Conservation (phyloP, 2,113 vertebrate genomes). For the Sylvietta virens region DNA sequence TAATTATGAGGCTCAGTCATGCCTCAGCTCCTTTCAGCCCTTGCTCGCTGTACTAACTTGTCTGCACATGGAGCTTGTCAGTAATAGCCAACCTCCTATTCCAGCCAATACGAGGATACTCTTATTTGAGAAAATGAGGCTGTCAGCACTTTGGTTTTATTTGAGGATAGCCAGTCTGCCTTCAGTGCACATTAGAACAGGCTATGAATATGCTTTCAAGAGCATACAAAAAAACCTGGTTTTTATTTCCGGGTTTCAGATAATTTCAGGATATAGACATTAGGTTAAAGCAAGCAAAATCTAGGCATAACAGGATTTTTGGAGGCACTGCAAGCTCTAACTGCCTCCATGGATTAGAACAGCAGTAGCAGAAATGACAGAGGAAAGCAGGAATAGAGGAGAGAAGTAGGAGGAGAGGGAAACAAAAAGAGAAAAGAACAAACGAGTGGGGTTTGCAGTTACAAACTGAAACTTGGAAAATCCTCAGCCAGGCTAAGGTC, state of each 20-base stretch:
- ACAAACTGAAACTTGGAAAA: background rate
- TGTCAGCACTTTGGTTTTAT: conserved; percentile 46
- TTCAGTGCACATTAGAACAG: background rate
- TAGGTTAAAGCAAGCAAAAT: background rate
- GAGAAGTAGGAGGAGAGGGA: background rate
- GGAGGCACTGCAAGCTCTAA: background rate
- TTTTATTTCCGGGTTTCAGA: background rate
- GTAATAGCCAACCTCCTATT: background rate
- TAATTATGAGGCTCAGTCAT: conserved; percentile 42
- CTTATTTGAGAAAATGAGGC: background rate
- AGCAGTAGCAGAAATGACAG: background rate
- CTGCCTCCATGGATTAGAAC: background rate
- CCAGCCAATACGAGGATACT: background rate
- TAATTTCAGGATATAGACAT: background rate
- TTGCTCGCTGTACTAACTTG: conserved; percentile 25
- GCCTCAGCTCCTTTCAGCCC: background rate
- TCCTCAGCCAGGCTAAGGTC: background rate
- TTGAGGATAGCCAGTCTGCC: background rate
- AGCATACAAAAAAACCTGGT: background rate
- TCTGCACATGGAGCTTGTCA: background rate
- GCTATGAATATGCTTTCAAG: background rate
- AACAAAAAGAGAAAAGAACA: background rate
- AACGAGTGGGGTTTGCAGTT: background rate
- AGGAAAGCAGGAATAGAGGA: background rate
- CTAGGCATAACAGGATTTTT: background rate